Evolutionary conservation across 2,113 vertebrate species (phyloP).

Genomic region (Lamprologus lemairii): DNA sequence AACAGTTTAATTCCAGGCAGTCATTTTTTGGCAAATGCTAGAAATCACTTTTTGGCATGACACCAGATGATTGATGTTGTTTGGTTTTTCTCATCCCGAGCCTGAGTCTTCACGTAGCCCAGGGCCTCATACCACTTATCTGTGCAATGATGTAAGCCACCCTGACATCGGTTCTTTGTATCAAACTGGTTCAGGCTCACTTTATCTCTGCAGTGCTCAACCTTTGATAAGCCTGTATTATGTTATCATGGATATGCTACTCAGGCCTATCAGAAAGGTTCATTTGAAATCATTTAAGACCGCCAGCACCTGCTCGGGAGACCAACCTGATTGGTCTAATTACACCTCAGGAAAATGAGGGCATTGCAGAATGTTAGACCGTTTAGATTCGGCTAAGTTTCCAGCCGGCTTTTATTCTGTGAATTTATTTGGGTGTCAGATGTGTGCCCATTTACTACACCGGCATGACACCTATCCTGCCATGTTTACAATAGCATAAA

Average conservation of each 20-base stretch:
- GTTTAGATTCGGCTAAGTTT: background rate
- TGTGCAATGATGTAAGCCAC: background rate
- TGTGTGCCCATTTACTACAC: background rate
- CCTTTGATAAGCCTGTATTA: background rate
- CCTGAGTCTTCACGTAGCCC: background rate
- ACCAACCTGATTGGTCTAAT: background rate
- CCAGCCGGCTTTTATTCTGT: background rate
- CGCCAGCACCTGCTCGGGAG: background rate
- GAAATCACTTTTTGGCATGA: background rate
- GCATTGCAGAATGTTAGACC: background rate
- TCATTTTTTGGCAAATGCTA: background rate
- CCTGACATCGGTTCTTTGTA: background rate
- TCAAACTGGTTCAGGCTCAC: background rate
- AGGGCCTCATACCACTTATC: background rate
- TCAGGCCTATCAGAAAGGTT: background rate
- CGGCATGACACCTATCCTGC: background rate
- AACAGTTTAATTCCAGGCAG: background rate
- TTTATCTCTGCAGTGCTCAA: background rate
- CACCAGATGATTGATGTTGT: background rate
- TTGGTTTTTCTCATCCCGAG: background rate
- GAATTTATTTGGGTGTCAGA: background rate
- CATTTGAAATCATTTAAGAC: background rate
- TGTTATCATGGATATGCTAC: conserved; percentile 12
- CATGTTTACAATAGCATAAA: conserved; percentile 51
- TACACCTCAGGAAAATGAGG: background rate